Percentiles rank a stretch among this genome's conserved stretches.
These are phyloP conservation scores for Drosophila ambigua DNA, from an alignment of 1,140 invertebrate genomes.

Conservation along the genomic window DNA sequence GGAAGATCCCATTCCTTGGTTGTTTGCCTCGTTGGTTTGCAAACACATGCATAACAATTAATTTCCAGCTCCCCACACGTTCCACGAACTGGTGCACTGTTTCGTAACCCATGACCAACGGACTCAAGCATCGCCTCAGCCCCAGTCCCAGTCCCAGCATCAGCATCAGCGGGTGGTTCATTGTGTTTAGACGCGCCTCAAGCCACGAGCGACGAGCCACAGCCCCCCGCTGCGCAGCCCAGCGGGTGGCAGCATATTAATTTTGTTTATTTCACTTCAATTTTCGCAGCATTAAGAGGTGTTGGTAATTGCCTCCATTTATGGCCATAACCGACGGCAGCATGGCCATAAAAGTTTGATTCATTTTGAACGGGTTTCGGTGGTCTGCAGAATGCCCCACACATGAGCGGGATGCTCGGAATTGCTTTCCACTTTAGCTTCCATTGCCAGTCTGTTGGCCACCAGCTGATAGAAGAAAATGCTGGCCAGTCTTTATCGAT, in stretches of 20 bases:
- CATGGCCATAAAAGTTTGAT: constrained; percentile 14
- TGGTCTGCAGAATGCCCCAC: neutral
- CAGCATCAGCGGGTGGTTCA: constrained; percentile 25
- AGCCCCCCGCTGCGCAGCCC: neutral
- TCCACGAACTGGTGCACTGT: neutral
- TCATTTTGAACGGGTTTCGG: neutral
- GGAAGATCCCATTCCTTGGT: neutral
- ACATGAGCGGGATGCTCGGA: constrained; percentile 2
- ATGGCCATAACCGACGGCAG: constrained; percentile 28
- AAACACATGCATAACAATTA: constrained; percentile 46
- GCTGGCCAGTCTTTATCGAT: no score
- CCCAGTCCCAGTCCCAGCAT: no score
- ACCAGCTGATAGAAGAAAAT: no score
- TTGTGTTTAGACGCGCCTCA: constrained; percentile 29
- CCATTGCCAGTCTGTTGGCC: no score
- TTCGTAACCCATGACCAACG: neutral
- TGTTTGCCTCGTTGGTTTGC: constrained; percentile 22
- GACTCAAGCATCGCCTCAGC: neutral
- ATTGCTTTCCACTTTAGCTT: neutral
- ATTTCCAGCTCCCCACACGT: neutral
- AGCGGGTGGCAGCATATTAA: constrained; percentile 49
- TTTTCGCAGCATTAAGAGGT: constrained; percentile 32
- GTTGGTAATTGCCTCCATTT: constrained; percentile 63
- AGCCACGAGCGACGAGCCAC: neutral
- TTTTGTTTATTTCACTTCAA: constrained; percentile 47